phyloP scores from a whole-genome alignment of 1,140 invertebrate species.

The Ceratina calcarata region DNA sequence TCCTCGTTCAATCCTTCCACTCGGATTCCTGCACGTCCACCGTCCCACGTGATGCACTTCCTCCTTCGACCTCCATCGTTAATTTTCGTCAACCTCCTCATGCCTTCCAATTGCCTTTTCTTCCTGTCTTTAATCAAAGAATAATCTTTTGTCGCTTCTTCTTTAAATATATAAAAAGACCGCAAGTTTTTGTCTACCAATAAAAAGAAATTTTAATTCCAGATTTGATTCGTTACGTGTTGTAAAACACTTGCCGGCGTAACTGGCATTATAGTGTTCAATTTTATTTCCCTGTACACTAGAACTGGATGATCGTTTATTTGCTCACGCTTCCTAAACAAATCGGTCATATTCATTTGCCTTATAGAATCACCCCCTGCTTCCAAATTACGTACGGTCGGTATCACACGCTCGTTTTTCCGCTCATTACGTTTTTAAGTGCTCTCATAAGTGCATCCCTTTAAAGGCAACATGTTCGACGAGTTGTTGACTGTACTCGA shows the following conservation, averaged over 20 bases:
- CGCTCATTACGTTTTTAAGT: constrained; percentile 14
- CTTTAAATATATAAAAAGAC: no score
- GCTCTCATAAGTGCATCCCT: constrained; percentile 3
- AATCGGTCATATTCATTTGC: not conserved
- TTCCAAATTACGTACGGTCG: not conserved
- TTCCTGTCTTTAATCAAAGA: no score
- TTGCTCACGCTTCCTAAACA: not conserved
- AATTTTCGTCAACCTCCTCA: not conserved
- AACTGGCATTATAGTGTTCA: no score
- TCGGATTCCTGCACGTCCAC: not conserved
- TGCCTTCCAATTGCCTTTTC: not conserved
- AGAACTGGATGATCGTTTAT: not conserved
- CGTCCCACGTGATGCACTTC: not conserved
- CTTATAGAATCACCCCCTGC: not conserved
- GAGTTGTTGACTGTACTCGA: not conserved
- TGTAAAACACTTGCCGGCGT: no score
- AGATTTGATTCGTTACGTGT: no score
- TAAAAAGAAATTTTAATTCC: no score
- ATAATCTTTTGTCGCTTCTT: no score
- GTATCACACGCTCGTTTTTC: constrained; percentile 7
- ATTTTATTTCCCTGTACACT: no score
- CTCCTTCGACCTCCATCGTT: no score
- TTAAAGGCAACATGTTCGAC: not conserved
- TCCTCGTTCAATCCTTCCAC: constrained; percentile 2
- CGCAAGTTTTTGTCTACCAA: no score